Base-by-base conservation (phyloP, 2,797 vertebrate genomes). In the Hydrolagus colliei region DNA sequence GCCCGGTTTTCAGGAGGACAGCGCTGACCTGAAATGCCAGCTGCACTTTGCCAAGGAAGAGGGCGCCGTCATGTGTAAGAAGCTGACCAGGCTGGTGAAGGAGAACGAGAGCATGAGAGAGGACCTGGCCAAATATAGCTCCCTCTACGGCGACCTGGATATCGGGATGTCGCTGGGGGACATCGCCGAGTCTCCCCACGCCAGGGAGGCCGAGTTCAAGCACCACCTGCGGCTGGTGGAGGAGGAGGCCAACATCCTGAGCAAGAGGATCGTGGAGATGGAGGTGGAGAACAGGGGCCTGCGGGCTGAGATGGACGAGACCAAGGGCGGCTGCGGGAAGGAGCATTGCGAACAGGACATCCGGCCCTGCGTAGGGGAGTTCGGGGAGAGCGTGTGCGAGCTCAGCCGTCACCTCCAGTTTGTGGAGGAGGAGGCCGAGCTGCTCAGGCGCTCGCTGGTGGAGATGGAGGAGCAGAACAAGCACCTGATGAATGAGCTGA, bases 401-500 rank as follows among this genome's bases (percentile, higher is more conserved):
- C 94, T 99, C 88, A 95, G 97, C 89, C 92, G 98, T 78, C 98
- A 99, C 89, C 93, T 99, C 87, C 97, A 99, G 93, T 99, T 99
- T 0, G 98, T 99, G 88, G 98, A 99, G 92, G 98, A 99, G 93
- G 98, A 99, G 91, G 97, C 98, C 0, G 98, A 99, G 88, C 95
- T 99, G 7, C 93, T 99, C 87, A 92, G 97, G 85, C 93, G 98
- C 88, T 99, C 98, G 0, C 93, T 98, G 2, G 95, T 97, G 0
- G 98, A 99, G 91, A 92, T 99, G 90, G 98, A 99, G 91, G 97
- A 99, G 67, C 98, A 99, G 91, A 99, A 99, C 93, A 98, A 99
- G 87, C 94, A 98, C 79, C 94, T 99, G 88, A 95, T 98, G 93
- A 96, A 93, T 0, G 97, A 99, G 90, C 95, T 99, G 74, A 96